Evolutionary conservation across 2,888 invertebrate genomes (phyloP), one percentile per base, ranked within the genome.

Genomic region (Phania funesta): DNA sequence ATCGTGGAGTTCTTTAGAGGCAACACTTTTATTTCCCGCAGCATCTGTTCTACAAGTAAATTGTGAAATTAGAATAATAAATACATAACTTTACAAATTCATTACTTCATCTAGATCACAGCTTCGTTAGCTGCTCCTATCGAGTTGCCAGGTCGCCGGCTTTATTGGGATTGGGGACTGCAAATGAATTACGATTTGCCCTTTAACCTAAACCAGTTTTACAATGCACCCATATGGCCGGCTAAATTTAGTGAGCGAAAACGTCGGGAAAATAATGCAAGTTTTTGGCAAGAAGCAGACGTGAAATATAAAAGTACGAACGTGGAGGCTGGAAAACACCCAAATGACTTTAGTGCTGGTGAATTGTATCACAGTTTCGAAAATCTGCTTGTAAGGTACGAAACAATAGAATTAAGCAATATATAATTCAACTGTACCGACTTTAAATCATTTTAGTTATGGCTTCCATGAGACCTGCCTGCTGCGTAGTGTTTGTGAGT

Each of bases 391-490:
- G 71, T 74, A 2, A 83, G 85, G 86, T 85, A 73, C 22, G 5
- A 38, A 11, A 20, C 11, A 13, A 56, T 0, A 1, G 38, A 35
- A 9, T 18, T 32, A 26, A 8, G 6, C 16, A 11, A 5, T 1
- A 58, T 58, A 16, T 26, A 35, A 56, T 54, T 20, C 26, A 22
- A 52, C 16, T 16, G 9, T 11, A n/a, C 24, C 7, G 8, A 46
- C 6, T 50, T 50, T 52, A 16, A 11, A 22, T 16, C 6, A n/a
- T 20, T 58, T 67, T 54, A 94, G 95, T 20, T 92, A 93, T 76
- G 94, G 94, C 2, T 92, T 93, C 84, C 92, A 94, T 84, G 95
- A 95, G 2, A 93, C 92, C 9, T 95, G 95, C 86, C 91, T 95
- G n/a, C 88, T 94, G 64, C 92, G 93, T 83, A 92, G 94, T 52